Evolutionary conservation across 2,888 invertebrate species (phyloP), one percentile per base, ranked within the genome.

Genomic region (Trisateles emortualis): DNA sequence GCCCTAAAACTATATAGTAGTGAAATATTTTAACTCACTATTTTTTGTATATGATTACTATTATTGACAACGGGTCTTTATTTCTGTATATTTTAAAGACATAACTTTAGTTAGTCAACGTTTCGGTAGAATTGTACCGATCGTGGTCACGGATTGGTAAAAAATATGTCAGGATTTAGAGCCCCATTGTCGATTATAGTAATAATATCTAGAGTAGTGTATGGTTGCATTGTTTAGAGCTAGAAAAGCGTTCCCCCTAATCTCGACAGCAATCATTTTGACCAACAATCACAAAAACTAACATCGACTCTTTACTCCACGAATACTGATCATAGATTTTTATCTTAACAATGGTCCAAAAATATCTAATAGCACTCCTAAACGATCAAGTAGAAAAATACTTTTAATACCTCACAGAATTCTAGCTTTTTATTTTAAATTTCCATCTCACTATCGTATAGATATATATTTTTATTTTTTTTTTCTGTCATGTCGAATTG

Each of bases 281-380:
- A 84, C 78, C 81, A 82, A 84, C 83, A 84, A 79, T 67, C 83
- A 83, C 80, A 76, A 83, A 84, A 84, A 83, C 88, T 90, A 90
- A 86, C 86, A 81, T 83, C 82, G 80, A 84, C 68, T 75, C 73
- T 74, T 69, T 78, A 70, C 78, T 67, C 80, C 81, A 74, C 84
- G 78, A 91, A 91, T 90, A 92, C 91, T 91, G 91, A 87, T 88
- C 85, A 84, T 83, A 86, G 66, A n/a, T 80, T 84, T 22, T 81
- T 81, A 87, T 86, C 89, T 86, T 89, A 91, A 92, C 90, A 92
- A 89, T 92, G 91, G 91, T 92, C 92, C 92, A 92, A 92, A 92
- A 92, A 92, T 92, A 92, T 91, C 90, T 90, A 90, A 86, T 86
- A 88, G 88, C 90, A 79, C 87, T 76, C 89, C 91, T 91, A 89